A percentile compares a stretch with the other conserved stretches of the same genome.
Evolutionary conservation across 2,888 invertebrate genomes (phyloP).

Genomic region (Macrophya annulata): DNA sequence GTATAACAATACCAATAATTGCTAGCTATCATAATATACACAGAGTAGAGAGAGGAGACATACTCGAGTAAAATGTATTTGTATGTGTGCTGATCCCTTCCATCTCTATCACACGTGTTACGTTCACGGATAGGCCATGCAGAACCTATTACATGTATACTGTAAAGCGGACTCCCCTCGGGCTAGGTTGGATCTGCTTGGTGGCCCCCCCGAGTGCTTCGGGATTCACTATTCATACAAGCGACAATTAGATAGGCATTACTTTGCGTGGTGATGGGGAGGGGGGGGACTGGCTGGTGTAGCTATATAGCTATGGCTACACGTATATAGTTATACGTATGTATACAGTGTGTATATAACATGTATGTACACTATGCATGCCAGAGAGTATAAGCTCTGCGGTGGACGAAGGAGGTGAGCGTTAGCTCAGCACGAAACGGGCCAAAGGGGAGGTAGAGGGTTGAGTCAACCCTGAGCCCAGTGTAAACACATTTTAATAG

Average conservation of each 20-base stretch:
- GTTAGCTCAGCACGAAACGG: conserved; percentile 65
- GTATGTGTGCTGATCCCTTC: not conserved
- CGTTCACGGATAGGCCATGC: conserved; percentile 9
- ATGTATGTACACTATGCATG: not conserved
- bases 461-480: conserved; percentile 80
- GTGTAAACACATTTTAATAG: conserved; percentile 80
- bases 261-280: conserved; percentile 63
- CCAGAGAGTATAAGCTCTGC: conserved; percentile 26
- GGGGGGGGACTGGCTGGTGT: not conserved
- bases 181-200: conserved; percentile 50
- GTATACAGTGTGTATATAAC: not conserved
- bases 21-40: conserved; percentile 78
- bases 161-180: conserved; percentile 70
- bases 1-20: conserved; percentile 55
- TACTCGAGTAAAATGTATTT: conserved; percentile 1
- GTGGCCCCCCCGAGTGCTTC: conserved; percentile 74
- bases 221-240: conserved; percentile 80
- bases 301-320: too few species aligned
- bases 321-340: not conserved
- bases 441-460: conserved; percentile 69
- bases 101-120: not conserved
- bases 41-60: not conserved
- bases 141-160: conserved; percentile 26
- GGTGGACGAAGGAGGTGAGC: conserved; percentile 73
- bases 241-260: conserved; percentile 80